phyloP scores from a whole-genome alignment of 1,140 invertebrate genomes.

The Chlorops oryzae region DNA sequence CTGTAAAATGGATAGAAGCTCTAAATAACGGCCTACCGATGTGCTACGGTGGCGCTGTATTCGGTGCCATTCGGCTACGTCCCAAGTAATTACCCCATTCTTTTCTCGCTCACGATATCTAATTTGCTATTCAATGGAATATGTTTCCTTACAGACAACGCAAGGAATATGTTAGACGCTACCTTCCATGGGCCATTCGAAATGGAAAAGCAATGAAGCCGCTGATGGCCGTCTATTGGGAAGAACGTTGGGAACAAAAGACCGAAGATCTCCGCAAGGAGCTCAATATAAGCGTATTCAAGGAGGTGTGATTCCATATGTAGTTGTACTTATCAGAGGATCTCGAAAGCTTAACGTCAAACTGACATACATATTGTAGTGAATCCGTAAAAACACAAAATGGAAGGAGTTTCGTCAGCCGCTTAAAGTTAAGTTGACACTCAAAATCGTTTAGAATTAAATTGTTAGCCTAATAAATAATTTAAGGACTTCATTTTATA shows the following conservation, averaged over 20 bases:
- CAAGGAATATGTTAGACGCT: slow-evolving; percentile 66
- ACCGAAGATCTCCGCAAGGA: slow-evolving; percentile 73
- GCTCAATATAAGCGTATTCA: slow-evolving; percentile 68
- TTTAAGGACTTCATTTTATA: too few species aligned
- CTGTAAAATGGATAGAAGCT: slow-evolving; percentile 96
- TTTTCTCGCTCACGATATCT: too few species aligned
- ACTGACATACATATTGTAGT: too few species aligned
- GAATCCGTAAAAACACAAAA: too few species aligned
- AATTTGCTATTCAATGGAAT: slow-evolving; percentile 12
- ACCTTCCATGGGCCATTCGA: slow-evolving; percentile 83
- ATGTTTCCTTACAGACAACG: slow-evolving; percentile 62
- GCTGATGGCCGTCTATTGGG: slow-evolving; percentile 81
- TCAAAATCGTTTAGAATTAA: too few species aligned
- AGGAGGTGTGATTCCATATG: too few species aligned
- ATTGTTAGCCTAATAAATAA: too few species aligned
- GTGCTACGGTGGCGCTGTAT: slow-evolving; percentile 80
- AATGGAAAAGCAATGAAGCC: slow-evolving; percentile 67
- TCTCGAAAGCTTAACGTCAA: too few species aligned
- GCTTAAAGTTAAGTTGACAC: too few species aligned
- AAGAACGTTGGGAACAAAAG: slow-evolving; percentile 88
- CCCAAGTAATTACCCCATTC: slow-evolving; percentile 60
- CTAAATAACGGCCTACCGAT: slow-evolving; percentile 85
- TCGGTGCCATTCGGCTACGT: slow-evolving; percentile 73
- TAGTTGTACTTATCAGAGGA: too few species aligned
- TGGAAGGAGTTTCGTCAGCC: too few species aligned